Base-by-base conservation (phyloP, 2,797 vertebrate species). In the Sebastes nivosus region DNA sequence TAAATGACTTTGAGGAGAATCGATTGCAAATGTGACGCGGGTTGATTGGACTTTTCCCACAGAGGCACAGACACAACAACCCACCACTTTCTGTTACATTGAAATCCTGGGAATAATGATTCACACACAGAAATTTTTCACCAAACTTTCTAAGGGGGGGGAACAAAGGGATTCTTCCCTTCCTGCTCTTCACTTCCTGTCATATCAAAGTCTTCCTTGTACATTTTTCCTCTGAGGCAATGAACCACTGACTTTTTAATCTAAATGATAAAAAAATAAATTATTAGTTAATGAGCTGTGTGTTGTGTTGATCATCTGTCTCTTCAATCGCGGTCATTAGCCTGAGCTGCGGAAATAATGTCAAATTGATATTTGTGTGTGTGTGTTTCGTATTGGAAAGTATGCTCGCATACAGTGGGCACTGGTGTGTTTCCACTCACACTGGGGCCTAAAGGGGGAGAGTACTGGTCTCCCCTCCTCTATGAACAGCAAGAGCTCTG, bases 191-290 rank as follows among this genome's bases (percentile, higher is more conserved):
- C 83, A 70, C 71, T 82, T 87, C 72, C 72, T 87, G 68, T 91
- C 89, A 79, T 87, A 89, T 93, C 87, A 84, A 85, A 86, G 90
- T 92, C 84, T 92, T 93, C 86, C 90, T 83, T 94, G 93, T 95
- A 94, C 89, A 93, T 94, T 91, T 72, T 90, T 91, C 83, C 89
- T 89, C 90, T 74, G 89, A 94, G 91, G 93, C 95, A 92, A 95
- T 82, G 89, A 94, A 95, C 94, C 94, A 94, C 95, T 94, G 94
- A 95, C 92, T 94, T 95, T 95, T 96, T 94, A 93, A 94, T 95
- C 92, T 94, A 94, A 95, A 92, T 91, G 92, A 89, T 89, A 89
- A 87, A 92, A 92, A 94, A 95, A 95, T 94, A 95, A 95, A 95
- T 95, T 95, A 95, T 95, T 94, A 95, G 95, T 92, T 95, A 94